phyloP scores from a whole-genome alignment of 2,888 invertebrate species.

The Gnatocerus cornutus region DNA sequence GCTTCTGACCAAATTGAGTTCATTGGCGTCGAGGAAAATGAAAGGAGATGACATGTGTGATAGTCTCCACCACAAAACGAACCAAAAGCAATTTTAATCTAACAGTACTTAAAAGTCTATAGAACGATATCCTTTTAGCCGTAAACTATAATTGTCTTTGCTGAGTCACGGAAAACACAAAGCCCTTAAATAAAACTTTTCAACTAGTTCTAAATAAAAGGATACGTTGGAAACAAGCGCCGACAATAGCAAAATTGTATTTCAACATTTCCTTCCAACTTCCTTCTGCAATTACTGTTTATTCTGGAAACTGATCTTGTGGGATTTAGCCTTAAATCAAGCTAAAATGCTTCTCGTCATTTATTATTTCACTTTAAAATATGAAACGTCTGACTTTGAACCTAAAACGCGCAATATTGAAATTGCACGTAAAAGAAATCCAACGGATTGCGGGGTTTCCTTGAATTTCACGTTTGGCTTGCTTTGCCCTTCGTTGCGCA shows the following conservation, averaged over 20 bases:
- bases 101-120: conserved; percentile 12
- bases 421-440: conserved; percentile 22
- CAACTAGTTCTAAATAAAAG: conserved; percentile 47
- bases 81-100: conserved; percentile 18
- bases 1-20: conserved; percentile 23
- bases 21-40: conserved; percentile 10
- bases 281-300: conserved; percentile 56
- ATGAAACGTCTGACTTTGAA: conserved; percentile 18
- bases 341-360: conserved; percentile 51
- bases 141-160: conserved; percentile 38
- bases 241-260: conserved; percentile 55
- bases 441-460: conserved; percentile 7
- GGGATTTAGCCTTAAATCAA: conserved; percentile 53
- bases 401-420: background rate
- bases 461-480: conserved; percentile 33
- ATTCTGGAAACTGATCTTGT: conserved; percentile 54
- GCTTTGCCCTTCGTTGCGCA: background rate
- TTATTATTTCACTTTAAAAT: conserved; percentile 39
- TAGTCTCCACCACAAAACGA: background rate
- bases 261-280: conserved; percentile 56
- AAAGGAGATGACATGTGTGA: conserved; percentile 10
- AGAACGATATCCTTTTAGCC: conserved; percentile 33
- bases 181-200: conserved; percentile 37
- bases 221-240: conserved; percentile 49
- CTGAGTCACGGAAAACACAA: conserved; percentile 18